Evolutionary conservation across 2,888 invertebrate genomes (phyloP).

Genomic region (Drosophila antonietae): DNA sequence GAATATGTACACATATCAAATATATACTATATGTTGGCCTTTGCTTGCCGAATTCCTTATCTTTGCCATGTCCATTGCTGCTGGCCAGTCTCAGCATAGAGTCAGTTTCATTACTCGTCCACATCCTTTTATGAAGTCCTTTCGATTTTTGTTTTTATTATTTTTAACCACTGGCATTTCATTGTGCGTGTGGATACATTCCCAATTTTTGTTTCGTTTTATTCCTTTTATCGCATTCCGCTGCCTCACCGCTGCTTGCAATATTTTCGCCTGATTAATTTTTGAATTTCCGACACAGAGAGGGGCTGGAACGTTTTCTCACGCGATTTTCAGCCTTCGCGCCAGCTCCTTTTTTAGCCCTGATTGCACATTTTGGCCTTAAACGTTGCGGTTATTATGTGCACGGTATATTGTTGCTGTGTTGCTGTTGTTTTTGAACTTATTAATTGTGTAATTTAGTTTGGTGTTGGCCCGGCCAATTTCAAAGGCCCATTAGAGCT

Average conservation of each 20-base stretch:
- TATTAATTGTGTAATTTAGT: conserved; percentile 77
- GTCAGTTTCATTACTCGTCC: not conserved
- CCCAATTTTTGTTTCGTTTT: conserved; percentile 56
- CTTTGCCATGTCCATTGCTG: conserved; percentile 36
- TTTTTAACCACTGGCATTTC: conserved; percentile 39
- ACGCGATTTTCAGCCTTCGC: conserved; percentile 33
- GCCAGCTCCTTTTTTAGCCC: conserved; percentile 31
- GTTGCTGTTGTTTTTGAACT: conserved; percentile 43
- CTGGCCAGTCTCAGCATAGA: conserved; percentile 4
- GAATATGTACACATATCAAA: too few species aligned
- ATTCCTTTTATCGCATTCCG: conserved; percentile 65
- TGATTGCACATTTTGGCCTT: conserved; percentile 74
- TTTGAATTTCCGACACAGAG: conserved; percentile 30
- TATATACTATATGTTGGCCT: not conserved
- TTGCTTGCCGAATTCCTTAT: conserved; percentile 22
- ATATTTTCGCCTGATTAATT: conserved; percentile 79
- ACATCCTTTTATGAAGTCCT: conserved; percentile 38
- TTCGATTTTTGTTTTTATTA: conserved; percentile 18
- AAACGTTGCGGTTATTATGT: conserved; percentile 67
- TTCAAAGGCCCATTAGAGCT: conserved; percentile 53
- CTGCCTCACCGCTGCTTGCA: conserved; percentile 65
- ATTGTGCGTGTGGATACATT: conserved; percentile 56
- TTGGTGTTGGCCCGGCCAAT: conserved; percentile 54
- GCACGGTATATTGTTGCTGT: conserved; percentile 30
- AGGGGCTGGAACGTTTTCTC: conserved; percentile 46